These are phyloP conservation scores for Pseudachorutes palmiensis DNA, from an alignment of 1,140 invertebrate genomes.

Conservation along the genomic window DNA sequence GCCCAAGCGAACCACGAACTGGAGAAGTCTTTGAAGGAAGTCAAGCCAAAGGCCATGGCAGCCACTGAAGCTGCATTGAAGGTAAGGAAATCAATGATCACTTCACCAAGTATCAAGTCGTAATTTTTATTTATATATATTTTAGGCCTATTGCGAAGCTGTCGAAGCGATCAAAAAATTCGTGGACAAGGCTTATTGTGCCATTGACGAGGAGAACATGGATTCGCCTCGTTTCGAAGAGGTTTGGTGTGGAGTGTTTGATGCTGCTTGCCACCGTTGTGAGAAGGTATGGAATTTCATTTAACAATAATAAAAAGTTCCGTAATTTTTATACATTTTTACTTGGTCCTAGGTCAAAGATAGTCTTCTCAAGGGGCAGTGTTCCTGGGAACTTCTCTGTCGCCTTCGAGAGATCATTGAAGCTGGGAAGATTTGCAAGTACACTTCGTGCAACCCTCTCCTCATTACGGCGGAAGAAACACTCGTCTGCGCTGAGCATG, in stretches of 20 bases:
- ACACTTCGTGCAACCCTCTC: conserved; percentile 35
- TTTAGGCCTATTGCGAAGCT: conserved; percentile 35
- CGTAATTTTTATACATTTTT: neutral
- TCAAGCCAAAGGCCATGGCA: conserved; percentile 30
- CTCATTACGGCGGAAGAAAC: conserved; percentile 36
- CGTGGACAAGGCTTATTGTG: conserved; percentile 37
- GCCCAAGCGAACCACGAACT: conserved; percentile 34
- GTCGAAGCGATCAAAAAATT: conserved; percentile 31
- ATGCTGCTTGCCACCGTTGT: conserved; percentile 27
- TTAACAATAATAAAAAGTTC: too few species aligned
- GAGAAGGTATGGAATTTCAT: too few species aligned
- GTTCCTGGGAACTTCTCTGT: conserved; percentile 35
- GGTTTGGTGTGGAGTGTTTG: conserved; percentile 35
- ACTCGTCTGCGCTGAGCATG: conserved; percentile 31
- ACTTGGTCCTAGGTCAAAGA: conserved; percentile 32
- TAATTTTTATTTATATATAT: neutral
- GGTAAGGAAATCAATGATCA: conserved; percentile 6
- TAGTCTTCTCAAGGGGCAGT: conserved; percentile 30
- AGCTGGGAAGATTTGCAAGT: conserved; percentile 35
- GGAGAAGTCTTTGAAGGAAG: conserved; percentile 34
- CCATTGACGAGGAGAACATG: conserved; percentile 32
- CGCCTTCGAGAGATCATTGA: conserved; percentile 35
- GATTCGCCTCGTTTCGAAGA: conserved; percentile 37
- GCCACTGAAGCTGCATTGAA: conserved; percentile 32
- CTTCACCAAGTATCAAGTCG: neutral